These are phyloP conservation scores for Porites cylindrica DNA, from an alignment of 92 coral and sea anemone genomes.

Conservation along the genomic window DNA sequence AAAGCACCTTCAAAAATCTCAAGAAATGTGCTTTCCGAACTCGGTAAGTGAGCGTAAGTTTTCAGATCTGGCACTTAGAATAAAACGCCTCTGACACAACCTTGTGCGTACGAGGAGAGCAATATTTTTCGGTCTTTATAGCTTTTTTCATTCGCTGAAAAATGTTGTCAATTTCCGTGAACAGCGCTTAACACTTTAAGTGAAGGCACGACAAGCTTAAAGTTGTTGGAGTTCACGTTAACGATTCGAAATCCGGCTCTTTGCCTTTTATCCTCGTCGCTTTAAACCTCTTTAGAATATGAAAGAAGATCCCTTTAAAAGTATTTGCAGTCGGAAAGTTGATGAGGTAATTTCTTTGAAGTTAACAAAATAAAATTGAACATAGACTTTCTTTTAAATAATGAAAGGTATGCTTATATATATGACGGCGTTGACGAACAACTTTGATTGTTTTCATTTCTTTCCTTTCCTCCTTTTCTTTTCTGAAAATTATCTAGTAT, in stretches of 20 bases:
- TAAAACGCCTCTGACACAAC: too few species aligned
- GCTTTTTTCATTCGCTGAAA: too few species aligned
- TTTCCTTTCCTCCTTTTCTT: not conserved
- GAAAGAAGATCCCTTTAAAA: too few species aligned
- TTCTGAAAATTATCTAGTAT: not conserved
- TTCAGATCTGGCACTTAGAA: too few species aligned
- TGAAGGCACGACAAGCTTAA: too few species aligned
- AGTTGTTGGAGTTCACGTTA: too few species aligned
- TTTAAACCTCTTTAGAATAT: too few species aligned
- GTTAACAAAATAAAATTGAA: not conserved
- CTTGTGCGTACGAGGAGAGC: too few species aligned
- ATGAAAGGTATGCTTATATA: not conserved
- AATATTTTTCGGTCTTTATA: not conserved
- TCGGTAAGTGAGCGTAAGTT: slow-evolving; percentile 69
- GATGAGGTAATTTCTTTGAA: not conserved
- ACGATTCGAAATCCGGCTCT: too few species aligned
- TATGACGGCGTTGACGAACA: not conserved
- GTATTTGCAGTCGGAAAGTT: not conserved
- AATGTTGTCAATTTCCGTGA: not conserved
- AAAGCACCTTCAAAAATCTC: slow-evolving; percentile 86
- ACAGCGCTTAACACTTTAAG: not conserved
- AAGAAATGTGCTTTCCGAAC: slow-evolving; percentile 96
- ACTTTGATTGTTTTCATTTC: not conserved
- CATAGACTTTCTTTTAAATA: not conserved
- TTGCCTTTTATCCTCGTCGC: too few species aligned